Percentiles rank a stretch among this genome's conserved stretches.
These are phyloP conservation scores for Dinomys branickii DNA, from an alignment of 2,113 vertebrate species.

Conservation along the genomic window DNA sequence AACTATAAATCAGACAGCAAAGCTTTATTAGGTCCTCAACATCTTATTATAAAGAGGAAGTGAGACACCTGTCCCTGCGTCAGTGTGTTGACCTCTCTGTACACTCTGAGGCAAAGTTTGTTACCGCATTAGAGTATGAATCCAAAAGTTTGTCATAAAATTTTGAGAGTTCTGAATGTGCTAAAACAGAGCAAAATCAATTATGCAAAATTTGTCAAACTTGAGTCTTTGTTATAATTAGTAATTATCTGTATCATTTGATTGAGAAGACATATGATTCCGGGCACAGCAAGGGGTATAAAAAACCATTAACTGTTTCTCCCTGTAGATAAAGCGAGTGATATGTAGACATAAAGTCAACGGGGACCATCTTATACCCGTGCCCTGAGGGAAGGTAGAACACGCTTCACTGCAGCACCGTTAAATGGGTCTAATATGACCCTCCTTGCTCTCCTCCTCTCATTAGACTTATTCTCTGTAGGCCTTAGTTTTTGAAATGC, in stretches of 20 bases:
- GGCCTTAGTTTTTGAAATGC: slow-evolving; percentile 49
- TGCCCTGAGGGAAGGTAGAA: slow-evolving; percentile 51
- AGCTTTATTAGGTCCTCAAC: background rate
- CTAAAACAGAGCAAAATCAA: slow-evolving; percentile 57
- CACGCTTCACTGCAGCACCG: slow-evolving; percentile 55
- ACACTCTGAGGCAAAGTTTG: background rate
- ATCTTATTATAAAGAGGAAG: background rate
- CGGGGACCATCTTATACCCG: slow-evolving; percentile 62
- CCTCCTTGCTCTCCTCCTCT: background rate
- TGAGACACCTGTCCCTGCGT: background rate
- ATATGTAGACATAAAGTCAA: slow-evolving; percentile 71
- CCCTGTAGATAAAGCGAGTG: slow-evolving; percentile 58
- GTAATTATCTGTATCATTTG: slow-evolving; percentile 80
- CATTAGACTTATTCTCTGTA: slow-evolving; percentile 29
- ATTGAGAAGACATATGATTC: slow-evolving; percentile 74
- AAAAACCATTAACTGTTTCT: slow-evolving; percentile 74
- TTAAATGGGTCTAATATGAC: slow-evolving; percentile 68
- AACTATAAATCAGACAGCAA: background rate
- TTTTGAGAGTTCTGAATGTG: slow-evolving; percentile 14
- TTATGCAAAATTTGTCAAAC: slow-evolving; percentile 64
- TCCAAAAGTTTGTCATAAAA: slow-evolving; percentile 49
- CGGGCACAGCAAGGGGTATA: slow-evolving; percentile 74
- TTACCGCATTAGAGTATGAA: background rate
- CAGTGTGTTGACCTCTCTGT: background rate
- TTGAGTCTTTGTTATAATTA: slow-evolving; percentile 73